Evolutionary conservation across 2,113 vertebrate genomes (phyloP).

Genomic region (Elephas maximus): DNA sequence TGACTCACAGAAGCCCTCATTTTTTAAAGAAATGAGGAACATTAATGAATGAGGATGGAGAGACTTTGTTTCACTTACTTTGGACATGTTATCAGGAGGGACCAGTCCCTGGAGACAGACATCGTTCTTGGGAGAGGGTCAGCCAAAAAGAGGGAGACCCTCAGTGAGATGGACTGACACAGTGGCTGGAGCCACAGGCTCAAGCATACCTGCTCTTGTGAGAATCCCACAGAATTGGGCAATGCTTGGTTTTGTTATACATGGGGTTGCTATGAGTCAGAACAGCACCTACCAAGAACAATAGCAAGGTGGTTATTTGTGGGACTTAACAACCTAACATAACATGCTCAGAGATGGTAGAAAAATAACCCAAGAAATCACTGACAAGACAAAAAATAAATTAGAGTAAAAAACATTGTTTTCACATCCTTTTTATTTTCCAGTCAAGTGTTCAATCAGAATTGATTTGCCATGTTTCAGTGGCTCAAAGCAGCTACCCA

Average conservation of each 20-base stretch:
- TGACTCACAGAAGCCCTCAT: constrained; percentile 5
- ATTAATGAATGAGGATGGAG: background rate
- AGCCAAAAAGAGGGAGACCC: background rate
- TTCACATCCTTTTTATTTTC: constrained; percentile 43
- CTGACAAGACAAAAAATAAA: background rate
- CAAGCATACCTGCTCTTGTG: background rate
- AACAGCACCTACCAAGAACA: too few species aligned
- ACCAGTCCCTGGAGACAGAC: background rate
- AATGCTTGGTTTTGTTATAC: too few species aligned
- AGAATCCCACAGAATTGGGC: background rate
- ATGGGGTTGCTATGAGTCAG: too few species aligned
- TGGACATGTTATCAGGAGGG: background rate
- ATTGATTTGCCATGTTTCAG: background rate
- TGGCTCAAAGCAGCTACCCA: background rate
- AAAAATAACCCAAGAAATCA: constrained; percentile 20
- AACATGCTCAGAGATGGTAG: background rate
- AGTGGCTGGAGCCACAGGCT: too few species aligned
- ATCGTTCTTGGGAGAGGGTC: background rate
- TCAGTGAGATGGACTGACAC: background rate
- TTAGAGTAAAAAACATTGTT: background rate
- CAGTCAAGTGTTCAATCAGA: constrained; percentile 10
- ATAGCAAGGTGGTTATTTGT: background rate
- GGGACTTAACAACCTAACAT: background rate
- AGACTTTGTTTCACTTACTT: background rate
- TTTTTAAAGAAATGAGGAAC: constrained; percentile 12